Conservation (phyloP, 2,888 invertebrate genomes). For the Melanostoma mellinum region DNA sequence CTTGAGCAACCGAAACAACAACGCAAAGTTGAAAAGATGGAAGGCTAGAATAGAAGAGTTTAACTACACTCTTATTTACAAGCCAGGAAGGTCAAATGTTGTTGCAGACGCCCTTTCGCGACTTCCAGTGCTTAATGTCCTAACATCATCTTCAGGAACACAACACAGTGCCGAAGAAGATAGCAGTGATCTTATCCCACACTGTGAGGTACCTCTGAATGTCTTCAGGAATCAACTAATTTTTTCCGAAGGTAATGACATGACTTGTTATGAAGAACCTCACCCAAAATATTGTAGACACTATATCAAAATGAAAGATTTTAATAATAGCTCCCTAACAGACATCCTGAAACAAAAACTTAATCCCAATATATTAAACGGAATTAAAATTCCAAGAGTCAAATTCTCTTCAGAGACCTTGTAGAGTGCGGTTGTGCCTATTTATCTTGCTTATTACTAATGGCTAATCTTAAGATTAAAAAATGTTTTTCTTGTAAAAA, state of each 20-base stretch:
- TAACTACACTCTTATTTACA: conserved; percentile 22
- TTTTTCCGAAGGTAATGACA: conserved; percentile 17
- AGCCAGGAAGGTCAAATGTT: conserved; percentile 17
- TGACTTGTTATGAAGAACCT: conserved; percentile 31
- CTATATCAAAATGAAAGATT: conserved; percentile 18
- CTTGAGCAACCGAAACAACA: conserved; percentile 17
- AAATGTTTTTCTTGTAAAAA: conserved; percentile 1
- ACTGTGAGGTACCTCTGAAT: conserved; percentile 33
- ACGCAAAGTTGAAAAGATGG: conserved; percentile 26
- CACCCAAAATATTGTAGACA: conserved; percentile 32
- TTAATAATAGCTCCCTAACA: conserved; percentile 25
- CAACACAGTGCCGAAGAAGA: conserved; percentile 20
- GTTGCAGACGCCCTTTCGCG: conserved; percentile 28
- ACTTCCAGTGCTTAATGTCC: conserved; percentile 17
- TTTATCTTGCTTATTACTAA: no score
- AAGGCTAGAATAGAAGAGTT: conserved; percentile 49
- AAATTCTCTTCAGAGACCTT: no score
- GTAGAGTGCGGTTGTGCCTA: no score
- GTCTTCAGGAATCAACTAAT: conserved; percentile 46
- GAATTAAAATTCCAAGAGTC: conserved; percentile 51
- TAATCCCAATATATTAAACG: conserved; percentile 32
- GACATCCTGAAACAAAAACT: conserved; percentile 47
- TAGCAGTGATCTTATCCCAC: conserved; percentile 17
- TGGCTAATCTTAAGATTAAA: not conserved
- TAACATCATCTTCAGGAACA: conserved; percentile 23